A percentile compares a stretch with the other conserved stretches of the same genome.
Conservation (phyloP, 1,140 invertebrate species). For the Orussus abietinus region DNA sequence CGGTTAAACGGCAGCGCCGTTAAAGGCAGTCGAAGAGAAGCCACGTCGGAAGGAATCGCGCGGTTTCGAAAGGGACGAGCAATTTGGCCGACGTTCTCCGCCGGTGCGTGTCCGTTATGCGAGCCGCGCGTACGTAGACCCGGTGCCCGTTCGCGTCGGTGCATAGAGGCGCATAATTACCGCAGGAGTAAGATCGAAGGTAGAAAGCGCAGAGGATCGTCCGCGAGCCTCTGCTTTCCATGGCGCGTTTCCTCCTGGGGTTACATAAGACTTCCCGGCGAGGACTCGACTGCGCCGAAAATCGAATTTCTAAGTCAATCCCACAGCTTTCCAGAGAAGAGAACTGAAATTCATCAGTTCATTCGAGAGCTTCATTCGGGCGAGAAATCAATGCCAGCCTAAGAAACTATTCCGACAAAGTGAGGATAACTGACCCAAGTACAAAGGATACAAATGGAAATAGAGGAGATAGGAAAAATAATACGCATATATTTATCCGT, state of each 20-base stretch:
- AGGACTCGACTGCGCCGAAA: slow-evolving; percentile 19
- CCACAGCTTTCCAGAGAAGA: no score
- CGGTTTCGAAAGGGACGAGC: slow-evolving; percentile 27
- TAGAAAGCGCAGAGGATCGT: slow-evolving; percentile 50
- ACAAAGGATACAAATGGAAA: no score
- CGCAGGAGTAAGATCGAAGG: slow-evolving; percentile 42
- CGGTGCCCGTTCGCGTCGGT: neutral
- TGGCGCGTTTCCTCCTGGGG: slow-evolving; percentile 36
- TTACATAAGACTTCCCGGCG: slow-evolving; percentile 33
- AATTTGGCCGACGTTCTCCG: neutral
- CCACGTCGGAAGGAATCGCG: slow-evolving; percentile 33
- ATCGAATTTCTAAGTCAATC: no score
- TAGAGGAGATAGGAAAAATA: no score
- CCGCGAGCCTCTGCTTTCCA: slow-evolving; percentile 50
- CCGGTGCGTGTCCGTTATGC: slow-evolving; percentile 2
- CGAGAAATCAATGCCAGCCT: no score
- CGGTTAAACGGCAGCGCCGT: no score
- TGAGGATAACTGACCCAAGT: no score
- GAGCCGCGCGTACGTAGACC: neutral
- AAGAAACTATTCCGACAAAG: no score
- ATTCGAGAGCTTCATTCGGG: no score
- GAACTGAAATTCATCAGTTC: no score
- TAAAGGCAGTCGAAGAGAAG: no score
- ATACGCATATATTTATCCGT: no score
- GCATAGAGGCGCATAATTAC: slow-evolving; percentile 31